Conservation (phyloP, 2,797 vertebrate genomes). For the Capromys pilorides region DNA sequence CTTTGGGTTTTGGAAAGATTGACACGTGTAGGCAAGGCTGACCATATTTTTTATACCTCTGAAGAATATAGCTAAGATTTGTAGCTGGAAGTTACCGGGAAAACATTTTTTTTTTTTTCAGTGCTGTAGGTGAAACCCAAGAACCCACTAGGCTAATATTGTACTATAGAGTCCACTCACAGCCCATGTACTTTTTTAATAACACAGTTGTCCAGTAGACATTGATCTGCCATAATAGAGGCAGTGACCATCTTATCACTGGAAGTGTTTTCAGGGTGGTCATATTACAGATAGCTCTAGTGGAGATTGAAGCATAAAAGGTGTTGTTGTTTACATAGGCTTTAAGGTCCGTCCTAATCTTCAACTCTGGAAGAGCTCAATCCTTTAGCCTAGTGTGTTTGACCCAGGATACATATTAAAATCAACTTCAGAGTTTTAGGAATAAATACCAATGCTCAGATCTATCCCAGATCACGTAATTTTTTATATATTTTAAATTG, state of each 20-base stretch:
- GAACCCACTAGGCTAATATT: neutral
- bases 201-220: slow-evolving; percentile 2
- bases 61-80: slow-evolving; percentile 19
- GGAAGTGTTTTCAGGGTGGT: neutral
- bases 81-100: neutral
- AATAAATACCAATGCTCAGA: neutral
- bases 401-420: neutral
- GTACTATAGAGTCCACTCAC: neutral
- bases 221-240: neutral
- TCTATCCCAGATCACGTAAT: neutral
- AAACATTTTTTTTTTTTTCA: neutral
- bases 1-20: neutral
- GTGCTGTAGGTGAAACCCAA: neutral
- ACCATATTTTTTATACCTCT: neutral
- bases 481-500: neutral
- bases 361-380: neutral
- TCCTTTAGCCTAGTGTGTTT: neutral
- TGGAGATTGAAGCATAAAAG: neutral
- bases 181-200: neutral
- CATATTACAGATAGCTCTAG: neutral
- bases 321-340: neutral
- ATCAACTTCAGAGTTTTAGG: neutral
- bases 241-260: slow-evolving; percentile 16
- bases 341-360: slow-evolving; percentile 33
- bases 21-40: neutral